Conservation (phyloP, 1,140 invertebrate species). For the Thaumatotibia leucotreta region DNA sequence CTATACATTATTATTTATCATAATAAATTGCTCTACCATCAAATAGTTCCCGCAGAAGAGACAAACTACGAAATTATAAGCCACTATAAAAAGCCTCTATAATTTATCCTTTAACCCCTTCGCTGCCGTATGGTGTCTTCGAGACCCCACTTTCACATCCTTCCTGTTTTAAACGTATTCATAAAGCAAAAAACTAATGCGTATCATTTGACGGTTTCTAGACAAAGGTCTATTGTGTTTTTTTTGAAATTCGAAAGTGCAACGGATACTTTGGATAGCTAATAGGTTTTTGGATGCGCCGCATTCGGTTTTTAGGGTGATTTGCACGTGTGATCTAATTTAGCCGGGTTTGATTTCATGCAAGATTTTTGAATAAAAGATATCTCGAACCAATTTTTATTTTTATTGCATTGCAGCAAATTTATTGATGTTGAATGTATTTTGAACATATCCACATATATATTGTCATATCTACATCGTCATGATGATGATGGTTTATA, state of each 20-base stretch:
- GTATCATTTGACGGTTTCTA: conserved; percentile 22
- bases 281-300: conserved; percentile 6
- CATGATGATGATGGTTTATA: too few relatives aligned
- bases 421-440: too few relatives aligned
- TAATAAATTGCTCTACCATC: not conserved
- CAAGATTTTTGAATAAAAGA: not conserved
- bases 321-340: conserved; percentile 10
- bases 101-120: conserved; percentile 12
- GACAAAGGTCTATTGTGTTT: conserved; percentile 20
- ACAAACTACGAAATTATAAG: conserved; percentile 7
- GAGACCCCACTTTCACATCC: conserved; percentile 20
- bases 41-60: not conserved
- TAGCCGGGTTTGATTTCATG: not conserved
- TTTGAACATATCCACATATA: too few relatives aligned
- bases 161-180: conserved; percentile 21
- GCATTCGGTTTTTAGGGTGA: not conserved
- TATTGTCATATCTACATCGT: too few relatives aligned
- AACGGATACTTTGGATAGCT: conserved; percentile 14
- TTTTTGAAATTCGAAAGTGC: conserved; percentile 16
- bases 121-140: conserved; percentile 6
- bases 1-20: not conserved
- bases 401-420: too few relatives aligned
- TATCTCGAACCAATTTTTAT: too few relatives aligned
- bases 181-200: conserved; percentile 18
- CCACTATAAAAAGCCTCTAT: not conserved